These are phyloP conservation scores for Eubucco bourcierii DNA, from an alignment of 2,113 vertebrate genomes.

Conservation along the genomic window DNA sequence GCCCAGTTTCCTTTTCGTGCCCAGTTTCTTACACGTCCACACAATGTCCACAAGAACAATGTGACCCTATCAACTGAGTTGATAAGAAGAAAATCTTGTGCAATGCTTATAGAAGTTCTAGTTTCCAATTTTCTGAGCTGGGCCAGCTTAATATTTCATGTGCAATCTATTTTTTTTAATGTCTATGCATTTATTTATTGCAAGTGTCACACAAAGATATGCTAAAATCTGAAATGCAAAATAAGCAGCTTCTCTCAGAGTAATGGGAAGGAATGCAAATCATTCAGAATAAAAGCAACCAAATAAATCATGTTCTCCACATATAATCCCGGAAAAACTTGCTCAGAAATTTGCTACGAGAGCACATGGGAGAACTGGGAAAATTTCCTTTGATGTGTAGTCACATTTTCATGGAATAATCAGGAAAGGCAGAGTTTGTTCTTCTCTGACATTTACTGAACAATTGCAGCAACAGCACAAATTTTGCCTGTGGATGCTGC, in stretches of 20 bases:
- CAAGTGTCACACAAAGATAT: not conserved
- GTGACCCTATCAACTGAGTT: not conserved
- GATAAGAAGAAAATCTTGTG: not conserved
- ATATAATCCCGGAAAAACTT: not conserved
- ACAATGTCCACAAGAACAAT: not conserved
- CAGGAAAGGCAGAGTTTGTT: not conserved
- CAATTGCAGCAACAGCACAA: not conserved
- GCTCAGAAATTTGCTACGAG: not conserved
- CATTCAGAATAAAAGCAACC: conserved; percentile 31
- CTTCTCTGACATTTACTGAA: not conserved
- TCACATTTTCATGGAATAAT: not conserved
- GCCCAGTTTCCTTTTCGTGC: not conserved
- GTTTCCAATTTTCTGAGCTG: not conserved
- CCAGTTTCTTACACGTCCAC: not conserved
- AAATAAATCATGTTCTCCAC: not conserved
- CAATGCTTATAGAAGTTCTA: not conserved
- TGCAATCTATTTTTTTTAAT: not conserved
- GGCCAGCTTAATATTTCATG: not conserved
- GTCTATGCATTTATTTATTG: not conserved
- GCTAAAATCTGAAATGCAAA: conserved; percentile 28
- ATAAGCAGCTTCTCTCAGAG: not conserved
- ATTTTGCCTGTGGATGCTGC: not conserved
- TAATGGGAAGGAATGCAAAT: conserved; percentile 8
- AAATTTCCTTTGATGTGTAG: not conserved
- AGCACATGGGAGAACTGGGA: not conserved